Evolutionary conservation across 2,797 vertebrate species (phyloP).

Genomic region (Argyrosomus regius): DNA sequence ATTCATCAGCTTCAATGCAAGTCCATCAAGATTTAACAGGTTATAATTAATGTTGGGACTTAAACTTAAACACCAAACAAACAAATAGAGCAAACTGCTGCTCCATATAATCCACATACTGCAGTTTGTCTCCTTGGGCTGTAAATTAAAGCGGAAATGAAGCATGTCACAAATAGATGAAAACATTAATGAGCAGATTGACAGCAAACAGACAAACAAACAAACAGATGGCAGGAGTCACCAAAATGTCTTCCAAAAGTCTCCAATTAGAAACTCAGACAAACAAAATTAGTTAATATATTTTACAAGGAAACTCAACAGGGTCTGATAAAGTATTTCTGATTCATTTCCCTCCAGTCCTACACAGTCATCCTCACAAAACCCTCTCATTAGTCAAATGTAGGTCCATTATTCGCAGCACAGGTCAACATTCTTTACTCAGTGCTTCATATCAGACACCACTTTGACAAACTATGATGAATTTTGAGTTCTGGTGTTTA

Average conservation of each 20-base stretch:
- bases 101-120: slow-evolving; percentile 9
- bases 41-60: not conserved
- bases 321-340: not conserved
- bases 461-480: slow-evolving; percentile 3
- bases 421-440: not conserved
- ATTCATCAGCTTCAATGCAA: not conserved
- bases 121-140: not conserved
- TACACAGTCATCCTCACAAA: not conserved
- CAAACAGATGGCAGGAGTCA: slow-evolving; percentile 21
- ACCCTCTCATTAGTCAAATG: not conserved
- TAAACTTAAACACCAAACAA: not conserved
- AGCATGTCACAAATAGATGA: slow-evolving; percentile 1
- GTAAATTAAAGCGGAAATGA: slow-evolving; percentile 7
- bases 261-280: slow-evolving; percentile 1
- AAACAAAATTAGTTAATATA: not conserved
- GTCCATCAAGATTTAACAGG: not conserved
- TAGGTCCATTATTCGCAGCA: no score
- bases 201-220: slow-evolving; percentile 11
- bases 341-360: not conserved
- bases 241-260: not conserved
- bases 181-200: slow-evolving; percentile 23
- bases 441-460: no score
- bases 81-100: slow-evolving; percentile 15
- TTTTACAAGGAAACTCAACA: not conserved
- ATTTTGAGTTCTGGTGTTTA: not conserved